Evolutionary conservation across 1,140 invertebrate species (phyloP), one percentile per base, ranked within the genome.

Genomic region (Aphidius gifuensis): DNA sequence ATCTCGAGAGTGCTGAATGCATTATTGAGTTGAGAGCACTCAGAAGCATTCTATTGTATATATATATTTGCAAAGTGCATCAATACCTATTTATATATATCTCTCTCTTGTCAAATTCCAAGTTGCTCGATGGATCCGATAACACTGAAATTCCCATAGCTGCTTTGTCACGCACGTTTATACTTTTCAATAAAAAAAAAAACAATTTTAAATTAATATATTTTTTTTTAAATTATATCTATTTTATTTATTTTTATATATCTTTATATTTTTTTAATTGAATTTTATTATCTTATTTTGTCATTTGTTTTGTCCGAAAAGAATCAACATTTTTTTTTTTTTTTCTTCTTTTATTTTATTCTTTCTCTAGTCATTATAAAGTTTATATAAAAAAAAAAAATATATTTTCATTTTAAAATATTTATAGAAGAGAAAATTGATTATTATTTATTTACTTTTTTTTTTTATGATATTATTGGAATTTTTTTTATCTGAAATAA

Each of bases 1-100:
- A 75, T 75, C 66, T 71, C 64, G 64, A 68, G 68, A 72, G 70
- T 74, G 69, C 64, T 58, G 66, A 71, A 68, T 74, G 64, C 68
- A 74, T 74, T 72, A 73, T 74, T 68, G 62, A 66, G 61, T 48
- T n/a, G 53, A 66, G 11, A 49, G 44, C 45, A 57, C 57, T 57
- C 50, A 42, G 21, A 39, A 55, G 60, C 50, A 9, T 54, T 51
- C 21, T 39, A 44, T 43, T 45, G 40, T 39, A 38, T 38, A 49
- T 9, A 11, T 40, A 38, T 40, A 38, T 40, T 42, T 21, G 3
- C 8, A 40, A 54, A 16, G 9, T 6, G 9, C 51, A 38, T n/a
- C 7, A 11, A 8, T 44, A 11, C 2, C 5, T 44, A 44, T 44
- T 44, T 7, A 7, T 16, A 55, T 38, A 38, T 42, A 38, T 40